Base-by-base conservation (phyloP, 2,888 invertebrate species). In the Bursaphelenchus okinawaensis region DNA sequence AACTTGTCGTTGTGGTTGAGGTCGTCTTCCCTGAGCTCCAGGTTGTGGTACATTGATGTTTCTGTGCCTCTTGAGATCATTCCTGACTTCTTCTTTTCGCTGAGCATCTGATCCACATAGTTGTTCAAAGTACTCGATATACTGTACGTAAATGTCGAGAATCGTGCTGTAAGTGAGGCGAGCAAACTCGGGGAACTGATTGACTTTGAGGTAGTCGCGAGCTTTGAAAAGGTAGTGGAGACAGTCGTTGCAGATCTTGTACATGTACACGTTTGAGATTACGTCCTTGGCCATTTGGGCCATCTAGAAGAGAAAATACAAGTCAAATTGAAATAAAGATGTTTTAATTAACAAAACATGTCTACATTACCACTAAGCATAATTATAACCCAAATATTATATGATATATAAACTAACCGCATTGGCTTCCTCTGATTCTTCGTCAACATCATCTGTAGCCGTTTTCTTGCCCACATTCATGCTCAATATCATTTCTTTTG, bases 401-500 rank as follows among this genome's bases (percentile, higher is more conserved):
- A n/a, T n/a, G n/a, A n/a, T n/a, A n/a, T n/a, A 12, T 40, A 2
- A 40, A 40, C 40, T 40, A 16, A 40, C 40, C 2, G n/a, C 40
- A n/a, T 69, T 24, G 3, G 70, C 65, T 7, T 66, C 61, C 27
- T 67, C 69, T 12, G 57, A 55, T 19, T 66, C 72, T 12, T 66
- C 71, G 12, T 71, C 71, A 6, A 68, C 68, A 1, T 68, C 66
- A 19, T 63, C 69, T 52, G 62, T 65, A 27, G 52, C 65, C n/a
- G 29, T 54, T 59, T 64, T 68, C 67, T 64, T 63, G 26, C 68
- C 69, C 6, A 65, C 56, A 12, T 66, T 63, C 63, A 69, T 52
- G 8, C 60, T 50, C 54, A 73, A 52, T 8, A 60, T 59, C 20
- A 73, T 72, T 58, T 71, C 68, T 40, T 73, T 67, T 19, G 64